Base-by-base conservation (phyloP, 2,113 vertebrate genomes). In the Cottus gobio region DNA sequence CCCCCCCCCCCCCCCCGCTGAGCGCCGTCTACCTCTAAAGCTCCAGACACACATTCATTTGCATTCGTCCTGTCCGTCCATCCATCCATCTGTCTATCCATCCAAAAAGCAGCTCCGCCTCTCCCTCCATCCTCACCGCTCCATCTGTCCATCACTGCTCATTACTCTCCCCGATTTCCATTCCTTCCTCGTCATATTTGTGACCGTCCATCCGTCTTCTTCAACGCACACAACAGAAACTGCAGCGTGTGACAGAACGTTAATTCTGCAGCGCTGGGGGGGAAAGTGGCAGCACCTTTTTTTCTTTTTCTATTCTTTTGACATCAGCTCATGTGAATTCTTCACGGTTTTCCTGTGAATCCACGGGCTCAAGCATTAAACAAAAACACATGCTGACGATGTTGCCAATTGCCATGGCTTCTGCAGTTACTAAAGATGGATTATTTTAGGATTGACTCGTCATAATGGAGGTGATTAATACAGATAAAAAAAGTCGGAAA, bases 121-220 rank as follows among this genome's bases (percentile, higher is more conserved):
- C 75, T 56, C 76, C 36, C 57, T 78, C 82, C 66, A 82, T 77
- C 34, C 80, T 71, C 61, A 69, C 76, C 44, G 46, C 78, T 82
- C 77, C 77, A 86, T 89, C 75, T 87, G 90, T 92, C 91, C 78
- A 91, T 92, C 91, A 91, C 78, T 67, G 81, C 83, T 89, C 84
- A 90, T 92, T 90, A 89, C 62, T 60, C 66, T 68, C 56, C 54
- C 73, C 16, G 3, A 61, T 85, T 82, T 87, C 80, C 78, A 84
- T 65, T 90, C 83, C 50, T 70, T 63, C 68, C 73, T 74, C 4
- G 66, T 85, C 87, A 84, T 83, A 79, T 71, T 66, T 79, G 83
- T 34, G 63, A 81, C 63, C 50, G 66, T 90, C 79, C 85, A 90
- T 91, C 87, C 79, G 74, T 89, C 88, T 85, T 90, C 81, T 76